Percentiles rank a stretch among this genome's conserved stretches.
Evolutionary conservation across 2,113 vertebrate species (phyloP).

Genomic region (Hypanus sabinus): DNA sequence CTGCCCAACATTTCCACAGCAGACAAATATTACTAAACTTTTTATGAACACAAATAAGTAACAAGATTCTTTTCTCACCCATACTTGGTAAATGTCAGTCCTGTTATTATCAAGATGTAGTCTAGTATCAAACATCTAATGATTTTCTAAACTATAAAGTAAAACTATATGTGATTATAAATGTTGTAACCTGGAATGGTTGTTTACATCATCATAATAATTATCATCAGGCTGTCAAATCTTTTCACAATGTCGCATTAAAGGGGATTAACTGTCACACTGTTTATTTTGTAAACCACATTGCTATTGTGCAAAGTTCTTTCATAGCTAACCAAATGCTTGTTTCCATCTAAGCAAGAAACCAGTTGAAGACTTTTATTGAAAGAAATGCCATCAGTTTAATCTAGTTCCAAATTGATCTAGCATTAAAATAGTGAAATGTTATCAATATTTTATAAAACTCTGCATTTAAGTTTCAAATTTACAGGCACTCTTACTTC

Average conservation of each 20-base stretch:
- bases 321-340: background rate
- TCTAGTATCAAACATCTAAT: background rate
- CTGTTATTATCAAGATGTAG: background rate
- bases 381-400: constrained; percentile 5
- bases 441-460: background rate
- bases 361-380: background rate
- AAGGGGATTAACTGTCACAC: background rate
- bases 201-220: background rate
- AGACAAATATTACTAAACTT: too few relatives aligned
- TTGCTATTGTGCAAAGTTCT: background rate
- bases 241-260: constrained; percentile 1
- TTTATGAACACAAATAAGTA: background rate
- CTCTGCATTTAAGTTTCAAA: background rate
- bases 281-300: background rate
- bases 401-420: background rate
- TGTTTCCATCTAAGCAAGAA: background rate
- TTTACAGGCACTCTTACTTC: background rate
- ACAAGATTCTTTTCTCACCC: background rate
- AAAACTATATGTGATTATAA: background rate
- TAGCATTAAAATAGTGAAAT: constrained; percentile 16
- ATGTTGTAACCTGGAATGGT: background rate
- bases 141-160: background rate
- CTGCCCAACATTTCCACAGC: too few relatives aligned
- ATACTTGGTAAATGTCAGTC: too few relatives aligned
- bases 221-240: constrained; percentile 6